Evolutionary conservation across 2,797 vertebrate species (phyloP), one percentile per base, ranked within the genome.

Genomic region (Anguilla pacifica): DNA sequence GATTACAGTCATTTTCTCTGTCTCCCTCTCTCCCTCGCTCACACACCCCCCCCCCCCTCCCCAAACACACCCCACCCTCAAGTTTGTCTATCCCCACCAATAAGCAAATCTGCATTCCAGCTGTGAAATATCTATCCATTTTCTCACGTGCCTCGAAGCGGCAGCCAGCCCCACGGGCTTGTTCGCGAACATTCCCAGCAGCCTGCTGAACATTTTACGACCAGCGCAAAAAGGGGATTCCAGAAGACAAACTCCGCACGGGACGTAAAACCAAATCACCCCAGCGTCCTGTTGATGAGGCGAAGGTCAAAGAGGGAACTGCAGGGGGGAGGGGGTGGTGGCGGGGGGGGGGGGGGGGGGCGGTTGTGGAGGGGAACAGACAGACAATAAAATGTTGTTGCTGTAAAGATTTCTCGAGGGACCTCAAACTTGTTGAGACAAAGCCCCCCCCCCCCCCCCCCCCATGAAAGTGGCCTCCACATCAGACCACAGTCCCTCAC

Each of bases 41-140:
- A 39, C 55, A 19, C 77, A 43, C 53, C 25, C 86, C 22, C 85
- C 64, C 49, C 46, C n/a, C 43, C n/a, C 51, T 3, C 46, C 53
- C 22, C 49, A 9, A 6, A n/a, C 70, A 2, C 70, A 17, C 9
- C 74, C 31, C 55, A 25, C 55, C 74, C 35, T 53, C 11, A n/a
- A 85, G 67, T 59, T 43, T 55, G 86, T 81, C 77, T 49, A 49
- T 81, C 77, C 84, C 85, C 22, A 46, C 85, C 90, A 88, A 79
- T 31, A 17, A 90, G 82, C 86, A 89, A 96, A 96, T 96, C 96
- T 94, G 95, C 96, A 96, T 96, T 96, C 95, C 94, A 92, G 97
- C 96, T 96, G 96, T 95, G 96, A 97, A 97, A 97, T 97, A 97
- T 95, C 96, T 96, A 97, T 96, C n/a, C 96, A 96, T 97, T 96